Evolutionary conservation across 2,888 invertebrate species (phyloP).

Genomic region (Mesorhabditis sp.): DNA sequence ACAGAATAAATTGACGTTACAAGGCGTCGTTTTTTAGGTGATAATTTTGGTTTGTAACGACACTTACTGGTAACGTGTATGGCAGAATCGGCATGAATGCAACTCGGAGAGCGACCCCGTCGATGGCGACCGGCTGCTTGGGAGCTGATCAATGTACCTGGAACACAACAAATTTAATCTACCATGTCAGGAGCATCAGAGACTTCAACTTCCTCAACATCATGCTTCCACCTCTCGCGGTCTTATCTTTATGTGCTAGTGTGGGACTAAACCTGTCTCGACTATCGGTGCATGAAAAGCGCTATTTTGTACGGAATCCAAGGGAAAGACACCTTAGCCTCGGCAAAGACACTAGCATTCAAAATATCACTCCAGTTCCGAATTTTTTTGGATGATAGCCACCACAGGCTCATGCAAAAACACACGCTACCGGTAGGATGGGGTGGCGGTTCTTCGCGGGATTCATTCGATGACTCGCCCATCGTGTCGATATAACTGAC

Average conservation of each 20-base stretch:
- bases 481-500: slow-evolving; percentile 6
- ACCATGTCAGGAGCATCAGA: too few species aligned
- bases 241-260: not conserved
- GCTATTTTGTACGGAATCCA: too few species aligned
- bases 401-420: too few species aligned
- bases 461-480: not conserved
- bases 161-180: too few species aligned
- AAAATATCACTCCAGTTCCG: too few species aligned
- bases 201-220: too few species aligned
- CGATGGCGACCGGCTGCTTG: slow-evolving; percentile 39
- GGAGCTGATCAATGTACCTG: slow-evolving; percentile 52
- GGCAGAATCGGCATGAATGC: slow-evolving; percentile 56
- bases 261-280: not conserved
- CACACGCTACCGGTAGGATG: not conserved
- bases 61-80: slow-evolving; percentile 39
- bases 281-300: not conserved
- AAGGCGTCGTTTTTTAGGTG: too few species aligned
- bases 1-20: too few species aligned
- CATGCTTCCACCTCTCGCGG: not conserved
- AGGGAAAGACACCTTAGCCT: too few species aligned
- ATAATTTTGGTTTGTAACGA: too few species aligned
- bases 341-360: too few species aligned
- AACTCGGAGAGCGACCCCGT: slow-evolving; percentile 49
- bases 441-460: not conserved
- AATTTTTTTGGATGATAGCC: too few species aligned